A percentile compares a stretch with the other conserved stretches of the same genome.
phyloP scores from a whole-genome alignment of 2,888 invertebrate species.

The Coelinius sp. region DNA sequence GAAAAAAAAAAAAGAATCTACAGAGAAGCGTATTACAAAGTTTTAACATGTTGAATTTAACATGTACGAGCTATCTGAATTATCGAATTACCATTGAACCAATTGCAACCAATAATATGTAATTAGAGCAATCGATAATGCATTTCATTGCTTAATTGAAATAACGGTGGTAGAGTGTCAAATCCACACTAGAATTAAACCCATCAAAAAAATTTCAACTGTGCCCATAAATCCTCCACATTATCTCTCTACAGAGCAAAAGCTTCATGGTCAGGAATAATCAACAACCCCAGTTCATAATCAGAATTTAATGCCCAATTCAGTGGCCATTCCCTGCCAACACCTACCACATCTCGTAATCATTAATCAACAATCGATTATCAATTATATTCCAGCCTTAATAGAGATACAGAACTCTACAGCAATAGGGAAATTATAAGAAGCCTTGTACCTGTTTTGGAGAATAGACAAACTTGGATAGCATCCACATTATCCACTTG shows the following conservation, averaged over 20 bases:
- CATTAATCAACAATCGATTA: background rate
- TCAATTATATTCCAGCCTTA: background rate
- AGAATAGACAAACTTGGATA: slow-evolving; percentile 3
- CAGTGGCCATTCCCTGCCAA: background rate
- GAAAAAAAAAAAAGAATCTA: slow-evolving; percentile 7
- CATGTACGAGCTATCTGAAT: background rate
- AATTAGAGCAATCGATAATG: slow-evolving; percentile 1
- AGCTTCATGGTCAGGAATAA: background rate
- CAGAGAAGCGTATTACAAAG: background rate
- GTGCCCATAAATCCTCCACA: background rate
- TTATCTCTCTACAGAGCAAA: background rate
- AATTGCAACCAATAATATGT: background rate
- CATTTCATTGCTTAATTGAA: background rate
- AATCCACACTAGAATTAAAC: background rate
- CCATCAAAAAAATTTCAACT: background rate
- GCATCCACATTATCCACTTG: slow-evolving; percentile 52
- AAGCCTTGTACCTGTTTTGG: background rate
- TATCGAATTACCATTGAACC: slow-evolving; percentile 5
- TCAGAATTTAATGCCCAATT: background rate
- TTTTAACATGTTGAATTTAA: background rate
- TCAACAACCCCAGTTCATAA: no score
- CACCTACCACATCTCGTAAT: background rate
- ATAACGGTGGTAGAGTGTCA: background rate
- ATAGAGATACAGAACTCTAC: background rate
- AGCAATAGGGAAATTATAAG: background rate